A percentile compares a stretch with the other conserved stretches of the same genome.
These are phyloP conservation scores for Galbula dea DNA, from an alignment of 2,113 vertebrate genomes.

Conservation along the genomic window DNA sequence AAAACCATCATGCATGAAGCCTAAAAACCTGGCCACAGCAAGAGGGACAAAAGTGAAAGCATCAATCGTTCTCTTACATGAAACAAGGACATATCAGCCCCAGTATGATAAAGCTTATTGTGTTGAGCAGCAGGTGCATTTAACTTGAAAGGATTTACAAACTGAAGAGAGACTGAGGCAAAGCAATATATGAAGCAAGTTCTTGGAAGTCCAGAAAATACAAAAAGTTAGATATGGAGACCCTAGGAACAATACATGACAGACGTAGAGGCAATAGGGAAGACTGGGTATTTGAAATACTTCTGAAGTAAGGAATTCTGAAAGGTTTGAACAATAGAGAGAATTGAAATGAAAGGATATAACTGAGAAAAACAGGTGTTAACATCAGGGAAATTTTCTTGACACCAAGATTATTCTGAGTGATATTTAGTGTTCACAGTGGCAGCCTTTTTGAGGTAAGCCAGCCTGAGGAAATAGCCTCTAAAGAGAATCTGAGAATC, in stretches of 20 bases:
- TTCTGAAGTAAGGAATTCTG: background rate
- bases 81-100: background rate
- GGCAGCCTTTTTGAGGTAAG: background rate
- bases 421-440: background rate
- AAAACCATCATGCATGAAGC: background rate
- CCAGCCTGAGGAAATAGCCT: background rate
- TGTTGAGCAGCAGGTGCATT: background rate
- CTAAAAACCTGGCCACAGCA: background rate
- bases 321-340: background rate
- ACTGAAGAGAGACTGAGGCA: background rate
- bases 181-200: background rate
- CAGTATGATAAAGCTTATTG: background rate
- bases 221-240: background rate
- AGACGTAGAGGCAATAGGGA: background rate
- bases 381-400: background rate
- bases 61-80: background rate
- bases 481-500: background rate
- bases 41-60: background rate
- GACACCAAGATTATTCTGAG: background rate
- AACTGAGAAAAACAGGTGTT: background rate
- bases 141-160: background rate
- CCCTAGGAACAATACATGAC: background rate
- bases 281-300: background rate
- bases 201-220: background rate
- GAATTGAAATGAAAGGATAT: background rate